Evolutionary conservation across 64 coral and sea anemone species (phyloP).

Genomic region (Pachyseris speciosa): DNA sequence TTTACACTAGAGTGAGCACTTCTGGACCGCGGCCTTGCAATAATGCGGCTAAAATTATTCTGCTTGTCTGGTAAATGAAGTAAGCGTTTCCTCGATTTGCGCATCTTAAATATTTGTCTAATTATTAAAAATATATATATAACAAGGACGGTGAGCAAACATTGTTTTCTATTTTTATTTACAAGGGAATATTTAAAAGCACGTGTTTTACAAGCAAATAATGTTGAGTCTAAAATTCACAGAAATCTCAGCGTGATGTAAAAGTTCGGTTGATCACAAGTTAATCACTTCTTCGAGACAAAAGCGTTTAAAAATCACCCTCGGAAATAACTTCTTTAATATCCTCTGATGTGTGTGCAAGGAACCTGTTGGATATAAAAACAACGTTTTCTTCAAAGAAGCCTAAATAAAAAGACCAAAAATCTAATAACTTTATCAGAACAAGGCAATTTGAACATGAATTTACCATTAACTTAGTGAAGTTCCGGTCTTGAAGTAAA

Average conservation of each 20-base stretch:
- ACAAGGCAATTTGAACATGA: slow-evolving; percentile 6
- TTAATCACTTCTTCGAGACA: slow-evolving; percentile 37
- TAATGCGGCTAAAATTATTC: background rate
- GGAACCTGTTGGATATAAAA: slow-evolving; percentile 33
- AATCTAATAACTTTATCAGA: slow-evolving; percentile 38
- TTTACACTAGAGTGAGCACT: background rate
- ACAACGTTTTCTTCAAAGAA: background rate
- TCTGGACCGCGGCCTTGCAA: background rate
- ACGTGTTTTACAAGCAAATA: slow-evolving; percentile 29
- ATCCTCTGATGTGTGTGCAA: slow-evolving; percentile 8
- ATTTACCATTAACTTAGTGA: slow-evolving; percentile 31
- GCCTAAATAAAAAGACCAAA: slow-evolving; percentile 1
- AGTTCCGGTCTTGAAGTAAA: slow-evolving; percentile 38
- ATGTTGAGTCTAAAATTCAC: slow-evolving; percentile 32
- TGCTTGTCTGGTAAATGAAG: background rate
- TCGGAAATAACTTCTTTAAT: slow-evolving; percentile 54
- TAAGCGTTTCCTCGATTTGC: slow-evolving; percentile 11
- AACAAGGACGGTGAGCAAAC: background rate
- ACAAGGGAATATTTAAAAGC: slow-evolving; percentile 54
- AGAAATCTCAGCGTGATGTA: slow-evolving; percentile 44
- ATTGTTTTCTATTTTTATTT: slow-evolving; percentile 5
- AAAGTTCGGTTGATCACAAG: slow-evolving; percentile 28
- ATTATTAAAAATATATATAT: background rate
- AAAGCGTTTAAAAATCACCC: slow-evolving; percentile 35
- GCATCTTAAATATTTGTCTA: background rate